These are phyloP conservation scores for Torymus auratus DNA, from an alignment of 2,888 invertebrate genomes.

Conservation along the genomic window DNA sequence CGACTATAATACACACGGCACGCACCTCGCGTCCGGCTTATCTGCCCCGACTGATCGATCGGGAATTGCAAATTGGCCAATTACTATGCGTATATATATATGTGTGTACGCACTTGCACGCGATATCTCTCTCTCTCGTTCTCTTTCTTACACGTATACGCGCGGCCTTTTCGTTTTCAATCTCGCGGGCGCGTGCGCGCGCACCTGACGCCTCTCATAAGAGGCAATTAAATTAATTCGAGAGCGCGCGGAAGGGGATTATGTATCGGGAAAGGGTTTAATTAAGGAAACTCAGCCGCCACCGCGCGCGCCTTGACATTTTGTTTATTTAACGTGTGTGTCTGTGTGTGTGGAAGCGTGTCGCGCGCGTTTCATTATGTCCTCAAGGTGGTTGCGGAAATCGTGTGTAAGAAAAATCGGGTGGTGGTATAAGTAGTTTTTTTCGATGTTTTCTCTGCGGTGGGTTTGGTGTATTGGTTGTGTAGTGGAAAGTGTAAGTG, in stretches of 20 bases:
- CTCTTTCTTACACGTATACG: too few relatives aligned
- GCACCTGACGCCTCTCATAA: constrained; percentile 41
- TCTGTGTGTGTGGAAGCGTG: too few relatives aligned
- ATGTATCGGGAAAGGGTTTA: constrained; percentile 27
- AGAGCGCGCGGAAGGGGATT: neutral
- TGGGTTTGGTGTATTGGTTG: too few relatives aligned
- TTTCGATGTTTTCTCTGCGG: too few relatives aligned
- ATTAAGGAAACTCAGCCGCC: constrained; percentile 39
- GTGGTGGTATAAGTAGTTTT: too few relatives aligned
- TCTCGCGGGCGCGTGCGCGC: neutral
- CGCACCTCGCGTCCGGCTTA: neutral
- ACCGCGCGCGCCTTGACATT: neutral
- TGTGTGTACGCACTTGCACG: neutral
- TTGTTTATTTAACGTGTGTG: too few relatives aligned
- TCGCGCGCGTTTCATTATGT: too few relatives aligned
- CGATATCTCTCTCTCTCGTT: neutral
- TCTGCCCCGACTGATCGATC: constrained; percentile 49
- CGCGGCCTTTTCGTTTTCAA: constrained; percentile 40
- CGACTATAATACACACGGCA: neutral
- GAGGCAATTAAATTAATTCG: constrained; percentile 42
- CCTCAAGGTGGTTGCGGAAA: too few relatives aligned
- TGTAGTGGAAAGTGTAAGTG: too few relatives aligned
- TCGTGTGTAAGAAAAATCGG: too few relatives aligned
- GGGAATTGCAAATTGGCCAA: constrained; percentile 66
- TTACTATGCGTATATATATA: constrained; percentile 62